Evolutionary conservation across 2,113 vertebrate species (phyloP), one percentile per base, ranked within the genome.

Genomic region (Pygathrix nemaeus): DNA sequence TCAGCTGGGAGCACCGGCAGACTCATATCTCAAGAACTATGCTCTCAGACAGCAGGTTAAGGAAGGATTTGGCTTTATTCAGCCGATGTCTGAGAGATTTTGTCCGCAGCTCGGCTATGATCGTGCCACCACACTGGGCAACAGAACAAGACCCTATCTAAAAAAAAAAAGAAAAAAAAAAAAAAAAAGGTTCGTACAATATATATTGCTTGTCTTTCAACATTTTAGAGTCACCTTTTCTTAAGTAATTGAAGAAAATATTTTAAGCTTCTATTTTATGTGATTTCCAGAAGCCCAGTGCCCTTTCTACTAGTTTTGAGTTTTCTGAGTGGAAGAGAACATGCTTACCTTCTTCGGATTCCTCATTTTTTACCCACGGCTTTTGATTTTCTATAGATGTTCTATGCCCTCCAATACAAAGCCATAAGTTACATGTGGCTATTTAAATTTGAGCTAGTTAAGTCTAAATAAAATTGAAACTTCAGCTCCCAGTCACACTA

Each of bases 311-410:
- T 75, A 52, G 38, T 81, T 87, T 43, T 92, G 85, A 82, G 48
- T 83, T 86, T 96, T 96, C 81, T 76, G 57, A 93, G 38, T 82
- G 73, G 76, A 55, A 81, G 17, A 80, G n/a, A 95, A 85, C 64
- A 72, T 55, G 6, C 23, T 59, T 45, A n/a, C 23, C 61, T 40
- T 93, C 61, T 93, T 84, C 13, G 84, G 68, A 68, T 80, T 75
- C 73, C 17, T 73, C 38, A 40, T 38, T 91, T 93, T 90, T 85
- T 35, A 95, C 3, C 30, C 55, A 38, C 40, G 68, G 5, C 68
- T 96, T 96, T 43, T 80, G 23, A 23, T 79, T 97, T 93, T 84
- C 45, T 64, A 17, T 81, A 64, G 23, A 73, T 40, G 25, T n/a
- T 57, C 25, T 35, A 30, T 61, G 20, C 27, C 88, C 2, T 88